phyloP scores from a whole-genome alignment of 2,888 invertebrate genomes.

The Micropterix aruncella region DNA sequence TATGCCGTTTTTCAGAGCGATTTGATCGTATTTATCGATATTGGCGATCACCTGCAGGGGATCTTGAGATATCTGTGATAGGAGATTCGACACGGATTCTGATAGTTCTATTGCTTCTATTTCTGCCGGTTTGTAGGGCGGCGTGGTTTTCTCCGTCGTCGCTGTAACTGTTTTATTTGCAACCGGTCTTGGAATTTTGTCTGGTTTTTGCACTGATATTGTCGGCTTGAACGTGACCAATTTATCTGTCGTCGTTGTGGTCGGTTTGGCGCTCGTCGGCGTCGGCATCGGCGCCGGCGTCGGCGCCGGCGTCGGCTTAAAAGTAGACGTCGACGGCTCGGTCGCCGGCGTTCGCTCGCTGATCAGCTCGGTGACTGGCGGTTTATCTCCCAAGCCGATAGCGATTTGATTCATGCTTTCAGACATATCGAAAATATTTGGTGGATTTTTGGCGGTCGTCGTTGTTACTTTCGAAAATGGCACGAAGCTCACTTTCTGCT shows the following conservation, averaged over 20 bases:
- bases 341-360: neutral
- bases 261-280: neutral
- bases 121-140: neutral
- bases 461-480: constrained; percentile 5
- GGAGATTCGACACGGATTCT: constrained; percentile 32
- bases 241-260: neutral
- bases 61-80: constrained; percentile 33
- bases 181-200: neutral
- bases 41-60: constrained; percentile 6
- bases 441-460: constrained; percentile 10
- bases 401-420: constrained; percentile 37
- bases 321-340: neutral
- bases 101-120: constrained; percentile 13
- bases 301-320: too few relatives aligned
- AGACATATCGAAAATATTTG: constrained; percentile 27
- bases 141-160: too few relatives aligned
- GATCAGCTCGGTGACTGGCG: neutral
- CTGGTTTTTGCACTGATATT: neutral
- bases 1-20: neutral
- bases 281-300: neutral
- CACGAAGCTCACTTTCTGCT: constrained; percentile 4
- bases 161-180: neutral
- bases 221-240: neutral
- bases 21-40: neutral
- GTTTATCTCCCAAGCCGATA: constrained; percentile 26